A percentile compares a stretch with the other conserved stretches of the same genome.
Evolutionary conservation across 2,113 vertebrate genomes (phyloP).

Genomic region (Bujurquina vittata): DNA sequence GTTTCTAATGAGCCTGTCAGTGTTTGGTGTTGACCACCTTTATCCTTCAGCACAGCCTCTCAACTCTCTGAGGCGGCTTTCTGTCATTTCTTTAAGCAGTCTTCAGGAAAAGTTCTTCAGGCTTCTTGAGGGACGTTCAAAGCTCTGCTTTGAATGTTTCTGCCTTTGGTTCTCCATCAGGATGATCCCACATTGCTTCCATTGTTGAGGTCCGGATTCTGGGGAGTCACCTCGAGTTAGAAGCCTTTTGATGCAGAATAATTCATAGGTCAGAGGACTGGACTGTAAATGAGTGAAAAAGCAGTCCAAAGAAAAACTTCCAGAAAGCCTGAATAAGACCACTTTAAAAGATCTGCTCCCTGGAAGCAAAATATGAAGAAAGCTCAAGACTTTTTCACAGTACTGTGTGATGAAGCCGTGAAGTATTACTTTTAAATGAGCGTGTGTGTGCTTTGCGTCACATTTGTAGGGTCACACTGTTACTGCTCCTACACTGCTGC

Average conservation of each 20-base stretch:
- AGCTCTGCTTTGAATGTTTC: background rate
- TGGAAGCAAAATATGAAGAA: accelerated
- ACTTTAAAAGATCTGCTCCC: background rate
- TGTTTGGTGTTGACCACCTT: background rate
- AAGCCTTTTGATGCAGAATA: background rate
- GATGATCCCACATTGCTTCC: too few relatives aligned
- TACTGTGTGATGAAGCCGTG: too few relatives aligned
- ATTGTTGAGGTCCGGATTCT: background rate
- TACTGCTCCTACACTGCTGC: background rate
- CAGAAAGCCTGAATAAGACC: background rate
- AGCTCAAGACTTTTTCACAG: background rate
- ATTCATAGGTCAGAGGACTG: background rate
- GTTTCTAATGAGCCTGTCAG: too few relatives aligned
- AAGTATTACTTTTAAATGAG: background rate
- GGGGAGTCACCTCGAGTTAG: background rate
- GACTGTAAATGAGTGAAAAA: background rate
- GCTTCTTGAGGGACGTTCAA: background rate
- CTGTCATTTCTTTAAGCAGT: background rate
- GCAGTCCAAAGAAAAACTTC: background rate
- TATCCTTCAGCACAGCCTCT: background rate
- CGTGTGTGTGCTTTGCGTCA: background rate
- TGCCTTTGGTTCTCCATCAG: too few relatives aligned
- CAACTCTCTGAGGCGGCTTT: background rate
- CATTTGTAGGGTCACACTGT: background rate
- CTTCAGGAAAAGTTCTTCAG: too few relatives aligned